These are phyloP conservation scores for Siderastrea siderea DNA, from an alignment of 92 coral and sea anemone species.

Conservation along the genomic window DNA sequence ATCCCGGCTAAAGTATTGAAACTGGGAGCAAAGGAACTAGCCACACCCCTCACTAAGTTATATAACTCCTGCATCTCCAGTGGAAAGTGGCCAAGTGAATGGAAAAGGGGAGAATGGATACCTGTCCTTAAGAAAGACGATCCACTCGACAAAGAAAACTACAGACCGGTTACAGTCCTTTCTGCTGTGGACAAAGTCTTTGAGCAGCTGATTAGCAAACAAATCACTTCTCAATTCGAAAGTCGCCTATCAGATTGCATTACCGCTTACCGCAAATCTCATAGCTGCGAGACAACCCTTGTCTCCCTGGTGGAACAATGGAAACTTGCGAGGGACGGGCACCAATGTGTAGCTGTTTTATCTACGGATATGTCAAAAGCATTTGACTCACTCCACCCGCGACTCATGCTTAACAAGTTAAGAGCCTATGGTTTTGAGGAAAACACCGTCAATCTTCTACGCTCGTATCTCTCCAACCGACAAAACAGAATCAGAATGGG, in stretches of 20 bases:
- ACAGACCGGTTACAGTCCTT: slow-evolving; percentile 49
- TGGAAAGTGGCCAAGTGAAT: slow-evolving; percentile 53
- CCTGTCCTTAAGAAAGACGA: slow-evolving; percentile 60
- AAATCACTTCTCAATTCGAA: slow-evolving; percentile 36
- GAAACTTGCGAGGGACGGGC: slow-evolving; percentile 22
- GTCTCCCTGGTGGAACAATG: slow-evolving; percentile 32
- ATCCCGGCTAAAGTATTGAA: slow-evolving; percentile 36
- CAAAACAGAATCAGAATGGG: slow-evolving; percentile 27
- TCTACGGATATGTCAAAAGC: slow-evolving; percentile 23
- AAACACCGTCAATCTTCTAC: slow-evolving; percentile 4
- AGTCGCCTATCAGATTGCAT: slow-evolving; percentile 44
- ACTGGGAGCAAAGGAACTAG: slow-evolving; percentile 41
- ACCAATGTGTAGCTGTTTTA: slow-evolving; percentile 2
- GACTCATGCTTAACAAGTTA: background rate
- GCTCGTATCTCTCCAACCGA: slow-evolving; percentile 16
- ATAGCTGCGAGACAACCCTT: slow-evolving; percentile 53
- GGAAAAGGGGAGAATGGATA: slow-evolving; percentile 65
- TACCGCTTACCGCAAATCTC: slow-evolving; percentile 39
- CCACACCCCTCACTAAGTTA: slow-evolving; percentile 37
- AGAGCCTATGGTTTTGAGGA: slow-evolving; percentile 20
- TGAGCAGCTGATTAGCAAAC: slow-evolving; percentile 52
- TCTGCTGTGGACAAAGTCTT: slow-evolving; percentile 40
- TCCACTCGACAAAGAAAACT: slow-evolving; percentile 26
- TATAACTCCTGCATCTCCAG: slow-evolving; percentile 38
- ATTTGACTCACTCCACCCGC: slow-evolving; percentile 12